Conservation (phyloP, 1,140 invertebrate genomes). For the Drosophila jambulina region DNA sequence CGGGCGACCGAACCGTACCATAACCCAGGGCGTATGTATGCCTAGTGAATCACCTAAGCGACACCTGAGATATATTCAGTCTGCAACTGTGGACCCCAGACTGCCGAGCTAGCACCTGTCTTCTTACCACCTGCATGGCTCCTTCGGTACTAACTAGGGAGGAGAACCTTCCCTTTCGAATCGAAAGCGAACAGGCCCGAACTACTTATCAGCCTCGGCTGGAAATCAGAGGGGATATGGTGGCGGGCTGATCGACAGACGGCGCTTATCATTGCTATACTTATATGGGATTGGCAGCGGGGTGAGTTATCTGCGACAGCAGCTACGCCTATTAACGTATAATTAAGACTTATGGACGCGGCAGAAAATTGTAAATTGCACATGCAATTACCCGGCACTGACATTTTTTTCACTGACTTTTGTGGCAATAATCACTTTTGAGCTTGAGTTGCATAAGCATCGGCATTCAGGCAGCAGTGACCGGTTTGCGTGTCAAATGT, state of each 20-base stretch:
- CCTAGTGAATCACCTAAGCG: conserved; percentile 44
- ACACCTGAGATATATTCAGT: conserved; percentile 1
- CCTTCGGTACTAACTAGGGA: conserved; percentile 47
- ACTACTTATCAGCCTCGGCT: conserved; percentile 52
- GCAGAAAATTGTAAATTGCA: conserved; percentile 46
- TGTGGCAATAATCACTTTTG: conserved; percentile 13
- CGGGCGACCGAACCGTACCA: conserved; percentile 1
- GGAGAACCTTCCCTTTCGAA: conserved; percentile 3
- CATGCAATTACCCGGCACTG: conserved; percentile 38
- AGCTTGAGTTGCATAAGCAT: conserved; percentile 41
- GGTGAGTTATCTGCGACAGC: conserved; percentile 26
- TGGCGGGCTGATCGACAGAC: conserved; percentile 29
- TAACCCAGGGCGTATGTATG: conserved; percentile 10
- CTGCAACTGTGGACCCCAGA: background rate
- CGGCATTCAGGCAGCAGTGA: conserved; percentile 4
- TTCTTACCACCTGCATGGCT: conserved; percentile 74
- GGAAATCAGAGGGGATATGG: conserved; percentile 15
- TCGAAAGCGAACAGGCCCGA: conserved; percentile 14
- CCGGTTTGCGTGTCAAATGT: conserved; percentile 44
- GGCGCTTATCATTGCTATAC: conserved; percentile 30
- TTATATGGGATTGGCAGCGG: conserved; percentile 1
- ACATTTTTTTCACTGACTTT: conserved; percentile 7
- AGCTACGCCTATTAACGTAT: conserved; percentile 35
- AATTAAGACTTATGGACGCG: conserved; percentile 36
- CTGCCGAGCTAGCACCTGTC: conserved; percentile 4